Percentiles rank a stretch among this genome's conserved stretches.
These are phyloP conservation scores for Plagiodera versicolora DNA, from an alignment of 2,888 invertebrate genomes.

Conservation along the genomic window DNA sequence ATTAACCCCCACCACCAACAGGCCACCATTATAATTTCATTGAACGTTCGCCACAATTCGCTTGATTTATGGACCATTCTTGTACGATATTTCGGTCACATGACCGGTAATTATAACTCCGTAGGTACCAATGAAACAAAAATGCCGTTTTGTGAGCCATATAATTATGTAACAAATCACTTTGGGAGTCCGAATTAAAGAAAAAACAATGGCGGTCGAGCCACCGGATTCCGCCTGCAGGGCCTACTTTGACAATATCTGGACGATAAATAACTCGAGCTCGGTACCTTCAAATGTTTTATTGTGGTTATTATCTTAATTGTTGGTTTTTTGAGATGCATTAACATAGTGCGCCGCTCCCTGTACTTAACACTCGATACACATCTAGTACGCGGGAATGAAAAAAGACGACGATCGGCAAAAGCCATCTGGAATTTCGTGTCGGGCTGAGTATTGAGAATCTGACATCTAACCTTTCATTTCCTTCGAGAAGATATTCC, in stretches of 20 bases:
- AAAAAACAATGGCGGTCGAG: constrained; percentile 36
- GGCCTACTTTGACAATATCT: constrained; percentile 50
- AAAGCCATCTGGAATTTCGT: no score
- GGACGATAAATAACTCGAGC: constrained; percentile 48
- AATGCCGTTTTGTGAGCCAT: constrained; percentile 38
- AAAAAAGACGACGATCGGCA: not conserved
- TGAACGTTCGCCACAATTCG: constrained; percentile 23
- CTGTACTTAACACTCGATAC: constrained; percentile 35
- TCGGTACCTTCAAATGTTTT: constrained; percentile 46
- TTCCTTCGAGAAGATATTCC: no score
- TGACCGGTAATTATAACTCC: constrained; percentile 34
- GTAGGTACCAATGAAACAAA: constrained; percentile 40
- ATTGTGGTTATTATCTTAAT: constrained; percentile 53
- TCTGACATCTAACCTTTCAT: no score
- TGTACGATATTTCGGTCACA: constrained; percentile 27
- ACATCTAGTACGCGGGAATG: constrained; percentile 26
- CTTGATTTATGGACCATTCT: constrained; percentile 35
- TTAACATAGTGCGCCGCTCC: constrained; percentile 46
- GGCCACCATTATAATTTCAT: constrained; percentile 27
- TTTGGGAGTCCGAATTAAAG: constrained; percentile 30
- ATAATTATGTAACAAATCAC: constrained; percentile 44
- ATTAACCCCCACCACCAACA: constrained; percentile 26
- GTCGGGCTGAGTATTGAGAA: no score
- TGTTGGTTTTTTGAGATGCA: constrained; percentile 49
- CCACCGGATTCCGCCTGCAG: constrained; percentile 41